These are phyloP conservation scores for Pelagia noctiluca DNA, from an alignment of 30 jellyfish, hydroid and myxozoan genomes.

Conservation along the genomic window DNA sequence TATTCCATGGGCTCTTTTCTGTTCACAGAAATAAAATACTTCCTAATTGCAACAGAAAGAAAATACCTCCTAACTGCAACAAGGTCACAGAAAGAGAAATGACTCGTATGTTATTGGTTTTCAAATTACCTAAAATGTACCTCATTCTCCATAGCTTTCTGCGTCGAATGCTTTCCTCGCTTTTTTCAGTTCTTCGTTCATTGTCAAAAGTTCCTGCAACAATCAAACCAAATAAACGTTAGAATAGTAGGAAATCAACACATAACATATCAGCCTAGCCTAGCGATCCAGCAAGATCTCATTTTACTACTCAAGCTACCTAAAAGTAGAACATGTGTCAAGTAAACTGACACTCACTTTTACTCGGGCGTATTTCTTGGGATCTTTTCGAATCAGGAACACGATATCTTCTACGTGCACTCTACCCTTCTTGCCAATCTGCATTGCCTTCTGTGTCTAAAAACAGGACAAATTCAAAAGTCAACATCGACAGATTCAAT, in stretches of 20 bases:
- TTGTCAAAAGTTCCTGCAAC: conserved; percentile 84
- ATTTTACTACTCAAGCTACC: too few species aligned
- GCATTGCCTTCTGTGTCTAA: conserved; percentile 94
- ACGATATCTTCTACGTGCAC: conserved; percentile 99
- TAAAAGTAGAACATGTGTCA: too few species aligned
- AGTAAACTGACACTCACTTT: conserved; percentile 63
- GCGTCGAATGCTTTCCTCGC: conserved; percentile 99
- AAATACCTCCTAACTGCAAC: too few species aligned
- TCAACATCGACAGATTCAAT: too few species aligned
- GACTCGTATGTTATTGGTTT: background rate
- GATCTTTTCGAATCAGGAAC: conserved; percentile 93
- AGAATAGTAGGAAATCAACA: background rate
- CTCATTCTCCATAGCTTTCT: conserved; percentile 93
- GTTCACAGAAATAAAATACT: too few species aligned
- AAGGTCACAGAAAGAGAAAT: too few species aligned
- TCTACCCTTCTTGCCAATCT: conserved; percentile 95
- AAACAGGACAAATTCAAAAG: background rate
- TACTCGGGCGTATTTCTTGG: conserved; percentile 97
- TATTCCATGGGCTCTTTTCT: too few species aligned
- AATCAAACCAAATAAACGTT: background rate
- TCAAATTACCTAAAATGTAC: background rate
- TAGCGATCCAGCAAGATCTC: too few species aligned
- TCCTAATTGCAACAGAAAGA: too few species aligned
- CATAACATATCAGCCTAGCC: background rate
- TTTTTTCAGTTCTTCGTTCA: conserved; percentile 96